Conservation (phyloP, 2,888 invertebrate species). For the Choreutis nemorana region DNA sequence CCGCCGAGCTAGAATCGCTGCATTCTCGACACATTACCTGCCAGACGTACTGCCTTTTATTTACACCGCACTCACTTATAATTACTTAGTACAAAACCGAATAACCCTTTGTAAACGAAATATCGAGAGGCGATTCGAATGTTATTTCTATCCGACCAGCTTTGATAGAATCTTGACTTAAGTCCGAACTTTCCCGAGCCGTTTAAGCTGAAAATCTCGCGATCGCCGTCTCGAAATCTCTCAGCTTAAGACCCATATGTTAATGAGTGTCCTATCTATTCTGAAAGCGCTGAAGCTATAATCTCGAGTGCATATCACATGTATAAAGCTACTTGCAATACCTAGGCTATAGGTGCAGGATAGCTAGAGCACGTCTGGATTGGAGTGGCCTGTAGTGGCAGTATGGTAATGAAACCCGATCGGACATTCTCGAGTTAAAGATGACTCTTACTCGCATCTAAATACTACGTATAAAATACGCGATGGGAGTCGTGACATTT, state of each 20-base stretch:
- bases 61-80: slow-evolving; percentile 28
- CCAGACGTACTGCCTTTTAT: slow-evolving; percentile 23
- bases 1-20: slow-evolving; percentile 25
- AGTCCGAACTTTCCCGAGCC: too few species aligned
- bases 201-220: too few species aligned
- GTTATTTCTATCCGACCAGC: too few species aligned
- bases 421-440: slow-evolving; percentile 45
- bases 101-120: too few species aligned
- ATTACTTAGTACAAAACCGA: too few species aligned
- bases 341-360: too few species aligned
- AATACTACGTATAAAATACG: slow-evolving; percentile 50
- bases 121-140: too few species aligned
- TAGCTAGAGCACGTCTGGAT: background rate
- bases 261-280: slow-evolving; percentile 43
- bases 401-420: slow-evolving; percentile 56
- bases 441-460: slow-evolving; percentile 56
- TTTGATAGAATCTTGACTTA: too few species aligned
- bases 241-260: slow-evolving; percentile 16
- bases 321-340: slow-evolving; percentile 3
- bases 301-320: slow-evolving; percentile 32
- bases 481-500: slow-evolving; percentile 18
- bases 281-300: slow-evolving; percentile 23
- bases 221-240: too few species aligned
- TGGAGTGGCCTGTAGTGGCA: slow-evolving; percentile 34
- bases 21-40: slow-evolving; percentile 31